A percentile compares a stretch with the other conserved stretches of the same genome.
Conservation (phyloP, 2,113 vertebrate species). For the Erythrocercus mccallii region DNA sequence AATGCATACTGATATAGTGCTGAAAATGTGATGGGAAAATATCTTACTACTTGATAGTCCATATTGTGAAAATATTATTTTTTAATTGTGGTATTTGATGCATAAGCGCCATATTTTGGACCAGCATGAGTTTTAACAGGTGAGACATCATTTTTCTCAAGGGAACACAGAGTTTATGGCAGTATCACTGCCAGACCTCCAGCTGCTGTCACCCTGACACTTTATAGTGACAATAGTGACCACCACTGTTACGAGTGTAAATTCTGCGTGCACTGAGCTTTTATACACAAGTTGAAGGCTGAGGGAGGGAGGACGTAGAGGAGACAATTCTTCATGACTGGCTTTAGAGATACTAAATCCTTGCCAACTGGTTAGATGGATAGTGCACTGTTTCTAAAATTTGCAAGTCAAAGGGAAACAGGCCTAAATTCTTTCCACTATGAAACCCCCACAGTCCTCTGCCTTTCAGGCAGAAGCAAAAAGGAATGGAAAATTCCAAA, state of each 20-base stretch:
- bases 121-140: neutral
- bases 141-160: neutral
- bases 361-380: constrained; percentile 15
- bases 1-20: neutral
- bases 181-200: neutral
- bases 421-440: constrained; percentile 38
- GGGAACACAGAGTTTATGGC: neutral
- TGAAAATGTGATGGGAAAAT: neutral
- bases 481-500: constrained; percentile 74
- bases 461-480: constrained; percentile 55
- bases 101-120: neutral
- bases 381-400: constrained; percentile 18
- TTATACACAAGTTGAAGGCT: neutral
- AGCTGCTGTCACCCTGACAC: neutral
- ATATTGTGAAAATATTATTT: neutral
- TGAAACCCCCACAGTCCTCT: constrained; percentile 17
- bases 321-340: constrained; percentile 1
- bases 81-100: neutral
- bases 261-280: neutral
- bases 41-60: neutral
- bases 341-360: constrained; percentile 29
- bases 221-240: neutral
- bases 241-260: neutral
- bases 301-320: neutral
- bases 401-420: constrained; percentile 44